These are phyloP conservation scores for Eucera pruinosa DNA, from an alignment of 2,888 invertebrate genomes.

Conservation along the genomic window DNA sequence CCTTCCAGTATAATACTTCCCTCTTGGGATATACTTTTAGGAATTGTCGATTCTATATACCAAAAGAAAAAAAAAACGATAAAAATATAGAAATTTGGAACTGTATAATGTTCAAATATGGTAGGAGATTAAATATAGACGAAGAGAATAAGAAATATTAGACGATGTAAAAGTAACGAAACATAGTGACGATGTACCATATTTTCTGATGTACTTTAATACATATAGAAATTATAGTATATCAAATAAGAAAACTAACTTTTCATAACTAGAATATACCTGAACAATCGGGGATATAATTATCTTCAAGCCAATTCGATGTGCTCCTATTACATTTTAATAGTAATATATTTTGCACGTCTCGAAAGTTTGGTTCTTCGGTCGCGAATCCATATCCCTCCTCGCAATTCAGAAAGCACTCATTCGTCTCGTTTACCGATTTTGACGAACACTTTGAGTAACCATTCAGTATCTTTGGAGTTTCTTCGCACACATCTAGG, in stretches of 20 bases:
- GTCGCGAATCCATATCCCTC: conserved; percentile 87
- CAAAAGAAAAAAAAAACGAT: not conserved
- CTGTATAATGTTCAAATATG: no score
- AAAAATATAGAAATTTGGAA: not conserved
- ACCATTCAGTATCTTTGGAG: conserved; percentile 85
- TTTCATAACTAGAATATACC: conserved; percentile 77
- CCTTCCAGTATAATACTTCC: conserved; percentile 84
- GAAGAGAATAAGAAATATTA: no score
- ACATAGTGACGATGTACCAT: no score
- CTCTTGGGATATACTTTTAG: conserved; percentile 85
- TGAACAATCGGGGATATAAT: conserved; percentile 86
- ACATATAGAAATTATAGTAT: no score
- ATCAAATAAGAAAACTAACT: not conserved
- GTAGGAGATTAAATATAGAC: no score
- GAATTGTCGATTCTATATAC: conserved; percentile 84
- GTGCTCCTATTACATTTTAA: conserved; percentile 75
- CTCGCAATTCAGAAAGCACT: conserved; percentile 87
- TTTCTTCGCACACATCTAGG: conserved; percentile 83
- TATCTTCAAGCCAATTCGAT: conserved; percentile 67
- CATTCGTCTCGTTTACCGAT: conserved; percentile 79
- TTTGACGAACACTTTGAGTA: conserved; percentile 84
- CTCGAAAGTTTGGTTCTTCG: conserved; percentile 72
- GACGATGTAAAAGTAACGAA: no score
- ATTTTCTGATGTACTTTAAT: no score
- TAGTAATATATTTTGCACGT: conserved; percentile 71